Evolutionary conservation across 92 coral and sea anemone genomes (phyloP), one percentile per base, ranked within the genome.

Genomic region (Phenganax subtilis): DNA sequence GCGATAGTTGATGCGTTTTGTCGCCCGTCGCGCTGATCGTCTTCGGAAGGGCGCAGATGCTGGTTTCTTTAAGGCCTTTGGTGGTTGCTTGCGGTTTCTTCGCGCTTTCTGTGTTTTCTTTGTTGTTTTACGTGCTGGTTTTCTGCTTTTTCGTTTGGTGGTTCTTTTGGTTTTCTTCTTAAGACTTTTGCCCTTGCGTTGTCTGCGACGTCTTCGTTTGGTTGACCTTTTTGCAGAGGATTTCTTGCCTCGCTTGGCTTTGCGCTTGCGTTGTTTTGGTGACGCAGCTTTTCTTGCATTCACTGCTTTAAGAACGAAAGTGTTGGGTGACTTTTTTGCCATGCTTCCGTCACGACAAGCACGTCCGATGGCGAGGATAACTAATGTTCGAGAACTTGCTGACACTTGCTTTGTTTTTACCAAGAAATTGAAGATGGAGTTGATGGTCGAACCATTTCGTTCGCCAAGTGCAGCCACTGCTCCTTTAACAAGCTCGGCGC

Each of bases 361-460:
- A 59, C 83, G 57, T 62, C 74, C 83, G 31, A 79, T 63, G 15
- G 83, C 83, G 29, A 79, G 74, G 74, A 79, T 79, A 44, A 79
- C 83, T 44, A 79, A 60, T 11, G 83, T 79, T 31, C 83, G 59
- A 60, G 73, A 63, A 60, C 74, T 54, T 6, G 9, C 7, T 20
- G 73, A 51, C 60, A 79, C 74, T 64, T 79, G 63, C 53, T 51
- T 79, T 14, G 58, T 64, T 17, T 60, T 63, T 55, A 79, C 74
- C 74, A 79, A 69, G 73, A 17, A 79, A 61, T 79, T 79, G 73
- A 79, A 79, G 74, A 79, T 62, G 44, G 83, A 37, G 58, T 79
- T 79, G 83, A 79, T 79, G 25, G 83, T 62, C 71, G 83, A 79
- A 53, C 83, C 83, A 79, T 79, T 79, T 79, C 83, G 69, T 7